phyloP scores from a whole-genome alignment of 2,113 vertebrate genomes.

The Ploceus nigricollis region DNA sequence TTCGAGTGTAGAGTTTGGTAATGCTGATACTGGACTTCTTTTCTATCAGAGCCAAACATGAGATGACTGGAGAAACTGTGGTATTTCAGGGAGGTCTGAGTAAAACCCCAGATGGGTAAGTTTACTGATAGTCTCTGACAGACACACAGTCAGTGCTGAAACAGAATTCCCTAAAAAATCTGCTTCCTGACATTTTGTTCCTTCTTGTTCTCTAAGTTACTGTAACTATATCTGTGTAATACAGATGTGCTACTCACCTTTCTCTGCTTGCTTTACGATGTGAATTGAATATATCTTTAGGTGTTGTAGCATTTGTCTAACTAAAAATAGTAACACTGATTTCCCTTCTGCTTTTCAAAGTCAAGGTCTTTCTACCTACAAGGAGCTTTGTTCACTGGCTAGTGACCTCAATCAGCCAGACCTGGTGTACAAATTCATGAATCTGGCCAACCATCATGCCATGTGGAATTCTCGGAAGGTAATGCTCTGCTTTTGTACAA shows the following conservation, averaged over 20 bases:
- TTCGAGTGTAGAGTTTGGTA: neutral
- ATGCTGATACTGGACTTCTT: neutral
- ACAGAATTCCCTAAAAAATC: neutral
- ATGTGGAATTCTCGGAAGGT: constrained; percentile 99
- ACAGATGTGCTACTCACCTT: neutral
- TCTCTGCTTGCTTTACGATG: neutral
- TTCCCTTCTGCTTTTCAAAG: constrained; percentile 72
- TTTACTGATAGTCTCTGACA: neutral
- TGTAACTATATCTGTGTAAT: neutral
- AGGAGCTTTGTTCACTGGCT: constrained; percentile 95
- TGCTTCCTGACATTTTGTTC: neutral
- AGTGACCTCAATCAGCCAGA: constrained; percentile 98
- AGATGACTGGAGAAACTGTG: constrained; percentile 90
- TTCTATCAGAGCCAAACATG: constrained; percentile 82
- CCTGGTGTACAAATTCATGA: constrained; percentile 98
- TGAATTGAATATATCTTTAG: neutral
- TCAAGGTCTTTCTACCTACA: constrained; percentile 93
- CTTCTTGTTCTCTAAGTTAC: neutral
- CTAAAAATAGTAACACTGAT: neutral
- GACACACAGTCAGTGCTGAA: neutral
- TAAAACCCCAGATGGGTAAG: constrained; percentile 96
- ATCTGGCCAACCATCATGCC: constrained; percentile 97
- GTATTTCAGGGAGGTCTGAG: constrained; percentile 93
- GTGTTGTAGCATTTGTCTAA: neutral
- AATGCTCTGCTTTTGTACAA: neutral